phyloP scores from a whole-genome alignment of 2,797 vertebrate genomes.

The Labroides dimidiatus region DNA sequence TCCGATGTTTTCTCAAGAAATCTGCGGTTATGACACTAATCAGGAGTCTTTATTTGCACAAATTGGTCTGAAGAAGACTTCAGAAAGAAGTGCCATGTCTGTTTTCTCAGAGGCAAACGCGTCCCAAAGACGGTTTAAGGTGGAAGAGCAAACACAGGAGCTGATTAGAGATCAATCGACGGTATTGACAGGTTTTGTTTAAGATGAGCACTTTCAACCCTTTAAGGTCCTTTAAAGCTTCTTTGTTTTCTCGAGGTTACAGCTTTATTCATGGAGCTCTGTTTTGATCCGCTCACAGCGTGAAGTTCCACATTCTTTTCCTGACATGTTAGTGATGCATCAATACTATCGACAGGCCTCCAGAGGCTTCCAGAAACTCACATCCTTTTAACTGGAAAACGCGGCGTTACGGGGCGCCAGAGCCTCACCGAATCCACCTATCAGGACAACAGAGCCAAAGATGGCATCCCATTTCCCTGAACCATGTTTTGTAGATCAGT shows the following conservation, averaged over 20 bases:
- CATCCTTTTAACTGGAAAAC: conserved; percentile 45
- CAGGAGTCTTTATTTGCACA: background rate
- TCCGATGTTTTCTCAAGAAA: background rate
- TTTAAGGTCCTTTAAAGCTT: background rate
- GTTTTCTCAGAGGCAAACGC: conserved; percentile 17
- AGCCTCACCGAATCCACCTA: background rate
- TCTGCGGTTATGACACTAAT: background rate
- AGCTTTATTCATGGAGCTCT: background rate
- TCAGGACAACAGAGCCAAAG: conserved; percentile 3
- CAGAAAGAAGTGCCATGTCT: background rate
- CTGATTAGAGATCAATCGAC: conserved; percentile 44
- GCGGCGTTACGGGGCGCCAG: conserved; percentile 1
- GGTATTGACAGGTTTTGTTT: conserved; percentile 34
- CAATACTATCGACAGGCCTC: conserved; percentile 2
- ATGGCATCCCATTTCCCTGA: conserved; percentile 40
- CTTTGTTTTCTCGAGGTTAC: background rate
- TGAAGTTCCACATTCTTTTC: background rate
- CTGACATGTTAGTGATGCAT: conserved; percentile 17
- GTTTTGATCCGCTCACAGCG: background rate
- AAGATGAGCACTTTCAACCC: too few relatives aligned
- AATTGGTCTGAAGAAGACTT: too few relatives aligned
- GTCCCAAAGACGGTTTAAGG: too few relatives aligned
- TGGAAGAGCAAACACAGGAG: conserved; percentile 27
- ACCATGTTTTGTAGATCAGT: conserved; percentile 43
- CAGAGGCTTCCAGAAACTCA: conserved; percentile 39